Base-by-base conservation (phyloP, 2,113 vertebrate genomes). In the Gnathonemus longibarbis region DNA sequence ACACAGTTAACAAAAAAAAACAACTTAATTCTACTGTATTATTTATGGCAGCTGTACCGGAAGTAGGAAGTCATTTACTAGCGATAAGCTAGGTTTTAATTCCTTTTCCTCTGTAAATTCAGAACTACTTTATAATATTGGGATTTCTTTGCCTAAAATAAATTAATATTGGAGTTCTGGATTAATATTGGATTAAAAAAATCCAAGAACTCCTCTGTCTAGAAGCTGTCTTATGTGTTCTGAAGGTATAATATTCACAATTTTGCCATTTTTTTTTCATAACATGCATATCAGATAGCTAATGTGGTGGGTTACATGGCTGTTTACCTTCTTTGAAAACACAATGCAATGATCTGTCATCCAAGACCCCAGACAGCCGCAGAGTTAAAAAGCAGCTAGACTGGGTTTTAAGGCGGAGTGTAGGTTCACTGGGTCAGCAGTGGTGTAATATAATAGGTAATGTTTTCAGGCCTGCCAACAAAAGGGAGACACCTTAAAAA, bases 261-360 rank as follows among this genome's bases (percentile, higher is more conserved):
- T 49, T 50, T 13, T 48, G 39, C 21, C 10, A n/a, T 39, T 48
- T 86, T 86, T 27, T 50, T 49, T 80, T 42, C 74, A 19, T 3
- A 27, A 50, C 19, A 86, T 49, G 83, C 39, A 85, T 49, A 46
- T 50, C 46, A 84, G 24, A 11, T 27, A 49, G 19, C 74, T 42
- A 50, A n/a, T 86, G 45, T 27, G 45, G 19, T 86, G 84, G 45
- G n/a, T 49, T 49, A 50, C 48, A 50, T 49, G 48, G 11, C n/a
- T 80, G 74, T 89, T 52, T 89, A 31, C 70, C 46, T 19, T 88
- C 88, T 88, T 88, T 88, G n/a, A 88, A 84, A 39, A 89, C 19
- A 17, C 46, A 50, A 62, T 77, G 21, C 45, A 77, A 77, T 77
- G 13, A 27, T 70, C 66, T 66, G 27, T 74, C 42, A 74, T 24